Evolutionary conservation across 2,888 invertebrate genomes (phyloP), one percentile per base, ranked within the genome.

Genomic region (Aelia acuminata): DNA sequence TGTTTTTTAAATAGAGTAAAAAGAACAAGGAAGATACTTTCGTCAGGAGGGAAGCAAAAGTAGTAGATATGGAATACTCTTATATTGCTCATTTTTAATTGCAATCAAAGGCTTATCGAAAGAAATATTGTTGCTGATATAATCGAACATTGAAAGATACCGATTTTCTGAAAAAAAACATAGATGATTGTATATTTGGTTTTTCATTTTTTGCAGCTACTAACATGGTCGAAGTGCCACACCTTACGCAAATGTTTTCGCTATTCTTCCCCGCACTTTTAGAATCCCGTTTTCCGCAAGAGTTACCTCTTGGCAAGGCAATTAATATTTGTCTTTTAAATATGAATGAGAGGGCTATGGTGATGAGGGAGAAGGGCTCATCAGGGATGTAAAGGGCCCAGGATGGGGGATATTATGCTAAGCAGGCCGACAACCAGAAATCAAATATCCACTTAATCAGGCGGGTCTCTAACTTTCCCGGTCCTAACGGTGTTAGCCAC

Each of bases 321-420:
- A 57, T 85, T 85, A 85, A 50, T 85, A 85, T 85, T 85, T 85
- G 57, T 85, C 57, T 85, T 85, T 57, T 85, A 53, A 53, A 43
- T 57, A 35, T 50, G 85, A 43, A 43, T 85, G 85, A 53, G 53
- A 85, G 85, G 39, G 43, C 80, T n/a, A 80, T 43, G 80, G 31
- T 53, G 50, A 39, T 85, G 85, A 85, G 85, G n/a, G 35, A 7
- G 39, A 43, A 75, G 43, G 43, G 39, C 70, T 86, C 63, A 86
- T 86, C 63, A 86, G 48, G 48, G 87, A 63, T 87, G 70, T 87
- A 87, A 87, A 87, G 87, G 87, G 70, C 57, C n/a, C 57, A 57
- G 57, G 53, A 75, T 53, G 50, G 49, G 63, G 63, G 35, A 57
- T 47, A 87, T 87, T 87, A 87, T 87, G 87, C 87, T 87, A 87